Evolutionary conservation across 2,888 invertebrate genomes (phyloP), one percentile per base, ranked within the genome.

Genomic region (Protodeltote pygarga): DNA sequence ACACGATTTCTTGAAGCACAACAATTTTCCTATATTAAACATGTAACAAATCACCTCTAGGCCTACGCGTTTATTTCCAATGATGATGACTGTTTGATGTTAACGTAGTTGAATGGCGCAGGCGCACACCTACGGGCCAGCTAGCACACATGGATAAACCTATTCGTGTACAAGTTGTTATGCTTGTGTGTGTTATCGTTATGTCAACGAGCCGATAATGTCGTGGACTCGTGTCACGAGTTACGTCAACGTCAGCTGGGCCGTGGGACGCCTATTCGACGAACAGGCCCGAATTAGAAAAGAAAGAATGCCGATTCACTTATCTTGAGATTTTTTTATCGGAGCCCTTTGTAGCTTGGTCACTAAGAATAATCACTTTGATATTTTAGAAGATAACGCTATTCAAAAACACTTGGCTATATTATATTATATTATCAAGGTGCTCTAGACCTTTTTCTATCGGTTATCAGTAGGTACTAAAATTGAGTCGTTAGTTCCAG

Each of bases 191-290:
- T 33, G 71, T 63, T 70, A 71, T 66, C 60, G 55, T 61, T 61
- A 54, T 66, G 58, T 69, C 66, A 61, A 65, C 57, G 50, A 48
- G 55, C 49, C 52, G 60, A 69, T 73, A 68, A 65, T 67, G 62
- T 61, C 51, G 49, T 42, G 52, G 60, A 60, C 35, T 59, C 47
- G 52, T 65, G 58, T 65, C 62, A 67, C 65, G 65, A 67, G 61
- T 72, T 66, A 77, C 77, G 77, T 77, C 78, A 75, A 50, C 64
- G 60, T 73, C 76, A 78, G 76, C 78, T 78, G 75, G 60, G 14
- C 29, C 29, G 44, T 37, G 42, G 44, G 60, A 53, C 35, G 47
- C n/a, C 13, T 21, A 28, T 33, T 44, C 34, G 47, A 15, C 20
- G 29, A 27, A 13, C 23, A 51, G 33, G 17, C 37, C 20, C 31